Base-by-base conservation (phyloP, 2,888 invertebrate genomes). In the Saturnia pavonia region DNA sequence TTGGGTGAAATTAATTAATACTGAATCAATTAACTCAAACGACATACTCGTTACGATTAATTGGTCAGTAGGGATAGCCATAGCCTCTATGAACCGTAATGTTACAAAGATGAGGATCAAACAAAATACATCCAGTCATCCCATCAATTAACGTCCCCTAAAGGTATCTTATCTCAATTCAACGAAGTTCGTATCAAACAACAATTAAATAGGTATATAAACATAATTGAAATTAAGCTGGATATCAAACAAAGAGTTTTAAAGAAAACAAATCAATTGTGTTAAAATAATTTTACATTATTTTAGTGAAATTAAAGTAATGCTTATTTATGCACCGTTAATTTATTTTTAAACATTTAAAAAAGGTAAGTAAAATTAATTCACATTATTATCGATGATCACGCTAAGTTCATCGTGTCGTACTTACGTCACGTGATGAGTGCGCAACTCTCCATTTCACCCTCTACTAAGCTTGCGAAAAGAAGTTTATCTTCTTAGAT, bases 91-190 rank as follows among this genome's bases (percentile, higher is more conserved):
- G 68, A 12, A 40, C n/a, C 54, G 54, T 68, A 54, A 54, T 34
- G 40, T 68, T 65, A 68, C 54, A 48, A 14, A 12, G 34, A 54
- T 68, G 34, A 54, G 34, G 51, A 12, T 40, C 68, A 68, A 54
- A 68, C 40, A 54, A 51, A 68, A 40, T 51, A 3, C 34, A 68
- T 54, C 14, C 40, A 54, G 51, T 51, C 11, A 68, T 14, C n/a
- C 14, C 2, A 25, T 25, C 48, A 8, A 67, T 48, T 22, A 72
- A 73, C 71, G 68, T 70, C 8, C 63, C 70, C 69, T 69, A 25
- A 1, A 11, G 25, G 25, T 57, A 1, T 12, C 57, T 57, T 57
- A 57, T 57, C 6, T 1, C 11, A 6, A 25, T 57, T 6, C 4
- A 57, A 57, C 25, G 1, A 51, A 19, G 48, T 16, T 19, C 19